phyloP scores from a whole-genome alignment of 2,888 invertebrate genomes.

The Daptonema setosum region DNA sequence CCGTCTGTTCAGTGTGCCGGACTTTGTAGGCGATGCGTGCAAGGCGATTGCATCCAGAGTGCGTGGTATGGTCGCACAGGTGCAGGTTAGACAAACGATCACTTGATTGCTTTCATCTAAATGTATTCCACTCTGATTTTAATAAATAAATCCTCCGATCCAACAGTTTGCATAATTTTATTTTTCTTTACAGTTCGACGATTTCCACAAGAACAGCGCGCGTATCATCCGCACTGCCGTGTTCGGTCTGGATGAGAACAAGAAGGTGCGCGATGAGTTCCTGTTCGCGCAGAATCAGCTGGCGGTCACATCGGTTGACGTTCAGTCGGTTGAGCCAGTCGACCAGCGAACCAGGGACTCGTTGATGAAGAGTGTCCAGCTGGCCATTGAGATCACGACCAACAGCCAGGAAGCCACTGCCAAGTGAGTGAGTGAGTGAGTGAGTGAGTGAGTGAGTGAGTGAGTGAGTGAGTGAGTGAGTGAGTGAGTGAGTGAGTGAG shows the following conservation, averaged over 20 bases:
- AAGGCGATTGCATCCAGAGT: conserved; percentile 35
- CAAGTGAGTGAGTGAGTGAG: conserved; percentile 23
- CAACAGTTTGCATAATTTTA: too few relatives aligned
- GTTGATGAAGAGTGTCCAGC: conserved; percentile 35
- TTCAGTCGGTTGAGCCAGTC: conserved; percentile 35
- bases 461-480: too few relatives aligned
- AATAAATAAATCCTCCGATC: too few relatives aligned
- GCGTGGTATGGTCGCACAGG: conserved; percentile 33
- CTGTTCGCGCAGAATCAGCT: conserved; percentile 33
- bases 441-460: too few relatives aligned
- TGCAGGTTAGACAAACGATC: too few relatives aligned
- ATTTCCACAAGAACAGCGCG: conserved; percentile 37
- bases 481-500: too few relatives aligned
- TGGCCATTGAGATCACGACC: conserved; percentile 37
- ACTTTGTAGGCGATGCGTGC: conserved; percentile 36
- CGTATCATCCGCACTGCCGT: conserved; percentile 33
- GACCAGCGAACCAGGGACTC: conserved; percentile 35
- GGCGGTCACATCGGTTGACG: conserved; percentile 33
- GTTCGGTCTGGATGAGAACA: conserved; percentile 33
- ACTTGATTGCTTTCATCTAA: too few relatives aligned
- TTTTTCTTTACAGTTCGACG: conserved; percentile 35
- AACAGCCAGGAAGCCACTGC: conserved; percentile 36
- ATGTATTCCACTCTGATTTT: too few relatives aligned
- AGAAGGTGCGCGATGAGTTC: conserved; percentile 30
- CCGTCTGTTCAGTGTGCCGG: conserved; percentile 35